Evolutionary conservation across 37 sponge, comb jelly and placozoan genomes (phyloP), one percentile per base, ranked within the genome.

Genomic region (Aphrocallistes beatrix): DNA sequence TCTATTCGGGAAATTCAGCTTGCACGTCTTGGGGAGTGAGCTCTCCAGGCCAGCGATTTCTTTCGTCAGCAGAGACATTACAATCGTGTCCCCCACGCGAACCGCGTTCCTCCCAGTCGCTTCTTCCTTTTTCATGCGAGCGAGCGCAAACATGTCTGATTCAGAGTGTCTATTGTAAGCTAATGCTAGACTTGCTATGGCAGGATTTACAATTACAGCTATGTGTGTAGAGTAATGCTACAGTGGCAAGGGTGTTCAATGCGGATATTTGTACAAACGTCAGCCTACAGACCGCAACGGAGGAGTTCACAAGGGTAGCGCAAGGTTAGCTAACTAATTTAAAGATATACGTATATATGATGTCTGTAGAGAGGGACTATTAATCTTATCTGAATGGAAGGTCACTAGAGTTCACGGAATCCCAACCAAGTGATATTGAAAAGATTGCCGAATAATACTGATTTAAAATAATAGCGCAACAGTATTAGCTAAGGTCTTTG

Each of bases 1-100:
- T 30, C 88, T 86, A 39, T 93, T 87, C 16, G 40, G 51, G 69
- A 93, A 93, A 17, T 38, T 21, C 9, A 92, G 17, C 36, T 36
- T 51, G 88, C 93, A 92, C 0, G 91, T 87, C 21, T 60, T 60
- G 21, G 75, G 75, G 6, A 60, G 75, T 60, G 75, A 19, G 6
- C n/a, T 19, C 75, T 60, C 75, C 25, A 60, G 75, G n/a, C 28
- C 8, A 13, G 75, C 75, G 34, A 60, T 60, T 13, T 60, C 75
- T 60, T 60, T 60, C 17, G 75, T 60, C 34, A 60, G 34, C 32
- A 60, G 75, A 25, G 75, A 25, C 75, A 60, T 60, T 19, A 60
- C 75, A 30, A 60, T 60, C 34, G 75, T 60, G 75, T 60, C 75
- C 17, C 75, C 75, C n/a, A 60, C 75, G 6, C 75, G 75, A 6